These are phyloP conservation scores for Castor canadensis DNA, from an alignment of 2,113 vertebrate species.

Conservation along the genomic window DNA sequence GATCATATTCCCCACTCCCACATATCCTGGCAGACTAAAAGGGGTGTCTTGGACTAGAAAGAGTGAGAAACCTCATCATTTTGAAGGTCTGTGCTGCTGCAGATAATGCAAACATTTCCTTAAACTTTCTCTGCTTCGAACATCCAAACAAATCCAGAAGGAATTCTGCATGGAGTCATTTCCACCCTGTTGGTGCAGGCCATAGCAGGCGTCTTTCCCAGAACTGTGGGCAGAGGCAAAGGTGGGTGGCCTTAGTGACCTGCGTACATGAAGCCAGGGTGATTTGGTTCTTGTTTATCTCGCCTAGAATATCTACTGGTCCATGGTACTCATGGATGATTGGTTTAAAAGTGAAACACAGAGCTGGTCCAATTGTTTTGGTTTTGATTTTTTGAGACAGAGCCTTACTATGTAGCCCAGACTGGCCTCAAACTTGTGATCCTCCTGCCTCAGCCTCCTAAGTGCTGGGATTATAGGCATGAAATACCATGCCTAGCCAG, in stretches of 20 bases:
- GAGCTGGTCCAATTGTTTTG: background rate
- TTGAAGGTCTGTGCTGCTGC: background rate
- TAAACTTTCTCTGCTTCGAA: constrained; percentile 22
- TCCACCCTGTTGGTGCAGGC: background rate
- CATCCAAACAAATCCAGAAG: constrained; percentile 38
- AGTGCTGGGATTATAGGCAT: no score
- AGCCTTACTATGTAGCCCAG: no score
- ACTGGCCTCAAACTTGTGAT: no score
- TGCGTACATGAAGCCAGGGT: constrained; percentile 7
- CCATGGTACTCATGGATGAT: background rate
- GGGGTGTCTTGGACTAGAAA: background rate
- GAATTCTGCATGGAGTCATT: background rate
- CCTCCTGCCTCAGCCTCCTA: no score
- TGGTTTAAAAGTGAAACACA: background rate
- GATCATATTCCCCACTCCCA: background rate
- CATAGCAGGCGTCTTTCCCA: constrained; percentile 34
- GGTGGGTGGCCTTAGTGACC: background rate
- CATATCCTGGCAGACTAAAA: background rate
- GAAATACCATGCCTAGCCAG: background rate
- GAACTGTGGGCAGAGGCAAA: background rate
- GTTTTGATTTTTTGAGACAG: no score
- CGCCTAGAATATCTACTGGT: background rate
- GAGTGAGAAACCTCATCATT: background rate
- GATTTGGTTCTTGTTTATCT: constrained; percentile 26
- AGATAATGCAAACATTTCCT: constrained; percentile 41